Base-by-base conservation (phyloP, 2,113 vertebrate genomes). In the Engraulis encrasicolus region DNA sequence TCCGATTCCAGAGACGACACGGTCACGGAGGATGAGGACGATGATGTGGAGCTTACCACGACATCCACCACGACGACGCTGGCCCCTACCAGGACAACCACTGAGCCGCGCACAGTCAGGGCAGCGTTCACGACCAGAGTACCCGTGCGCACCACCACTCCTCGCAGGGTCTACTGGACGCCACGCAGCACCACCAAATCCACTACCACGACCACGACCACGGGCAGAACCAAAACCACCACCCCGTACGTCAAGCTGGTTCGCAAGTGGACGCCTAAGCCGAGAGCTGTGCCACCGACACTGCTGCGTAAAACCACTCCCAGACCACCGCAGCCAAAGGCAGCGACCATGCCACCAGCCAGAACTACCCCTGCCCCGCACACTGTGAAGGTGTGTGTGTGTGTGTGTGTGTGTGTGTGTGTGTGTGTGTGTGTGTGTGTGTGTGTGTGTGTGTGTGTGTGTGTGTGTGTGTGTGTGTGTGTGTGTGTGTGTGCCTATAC, bases 11-110 rank as follows among this genome's bases (percentile, higher is more conserved):
- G 66, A n/a, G 88, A 86, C n/a, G 89, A 89, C 27, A 88, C 89
- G 23, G 87, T 37, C n/a, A n/a, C n/a, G n/a, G n/a, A n/a, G n/a
- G n/a, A n/a, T 1, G 85, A 91, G 66, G 86, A 92, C 40, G 9
- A 45, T 45, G 40, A 3, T 3, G 80, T 90, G 58, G 77, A n/a
- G n/a, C n/a, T n/a, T n/a, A n/a, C n/a, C n/a, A n/a, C n/a, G n/a
- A n/a, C n/a, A n/a, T n/a, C 83, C 0, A 90, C 91, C 49, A 81
- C 82, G 4, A 83, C 77, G 18, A 74, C 80, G 15, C 82, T 77
- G 34, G 6, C 52, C 45, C 82, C 88, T 6, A 27, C 37, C 48
- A 87, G 17, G 84, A 88, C 58, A 61, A 61, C 82, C 85, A 81
- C 78, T 0, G 78, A 83, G 31, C 6, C 50, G 0, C 50, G 27